These are phyloP conservation scores for Otis tarda DNA, from an alignment of 2,113 vertebrate genomes.

Conservation along the genomic window DNA sequence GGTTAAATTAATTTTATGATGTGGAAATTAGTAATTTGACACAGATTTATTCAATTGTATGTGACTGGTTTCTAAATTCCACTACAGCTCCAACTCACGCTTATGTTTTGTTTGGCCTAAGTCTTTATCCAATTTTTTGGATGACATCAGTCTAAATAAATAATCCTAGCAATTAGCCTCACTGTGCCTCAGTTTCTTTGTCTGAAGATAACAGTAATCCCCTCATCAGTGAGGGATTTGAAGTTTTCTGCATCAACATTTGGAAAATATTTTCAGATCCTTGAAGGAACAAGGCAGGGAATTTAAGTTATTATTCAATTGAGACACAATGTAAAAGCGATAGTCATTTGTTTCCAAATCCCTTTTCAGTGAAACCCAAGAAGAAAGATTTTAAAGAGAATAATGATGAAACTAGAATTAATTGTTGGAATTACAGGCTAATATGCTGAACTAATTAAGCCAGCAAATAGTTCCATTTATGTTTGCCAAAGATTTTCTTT, in stretches of 20 bases:
- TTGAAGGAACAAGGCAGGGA: background rate
- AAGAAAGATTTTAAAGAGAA: constrained; percentile 14
- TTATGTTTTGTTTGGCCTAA: background rate
- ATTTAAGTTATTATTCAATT: background rate
- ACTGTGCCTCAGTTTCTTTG: constrained; percentile 14
- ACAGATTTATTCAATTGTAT: constrained; percentile 1
- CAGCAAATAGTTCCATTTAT: constrained; percentile 35
- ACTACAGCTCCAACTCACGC: background rate
- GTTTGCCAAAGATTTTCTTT: constrained; percentile 50
- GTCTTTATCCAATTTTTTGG: background rate
- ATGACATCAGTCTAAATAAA: background rate
- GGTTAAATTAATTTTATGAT: constrained; percentile 34
- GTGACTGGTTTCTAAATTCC: background rate
- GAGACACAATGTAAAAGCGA: background rate
- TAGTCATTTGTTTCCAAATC: background rate
- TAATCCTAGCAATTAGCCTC: constrained; percentile 12
- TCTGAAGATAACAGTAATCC: background rate
- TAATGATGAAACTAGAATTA: constrained; percentile 42
- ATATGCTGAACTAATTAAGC: constrained; percentile 60
- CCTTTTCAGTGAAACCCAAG: constrained; percentile 23
- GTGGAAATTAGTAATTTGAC: constrained; percentile 43
- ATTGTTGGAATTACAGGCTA: constrained; percentile 50
- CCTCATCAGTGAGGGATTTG: background rate
- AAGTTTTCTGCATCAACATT: background rate
- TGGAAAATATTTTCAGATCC: constrained; percentile 16